Conservation (phyloP, 2,797 vertebrate genomes). For the Lagocephalus sceleratus region DNA sequence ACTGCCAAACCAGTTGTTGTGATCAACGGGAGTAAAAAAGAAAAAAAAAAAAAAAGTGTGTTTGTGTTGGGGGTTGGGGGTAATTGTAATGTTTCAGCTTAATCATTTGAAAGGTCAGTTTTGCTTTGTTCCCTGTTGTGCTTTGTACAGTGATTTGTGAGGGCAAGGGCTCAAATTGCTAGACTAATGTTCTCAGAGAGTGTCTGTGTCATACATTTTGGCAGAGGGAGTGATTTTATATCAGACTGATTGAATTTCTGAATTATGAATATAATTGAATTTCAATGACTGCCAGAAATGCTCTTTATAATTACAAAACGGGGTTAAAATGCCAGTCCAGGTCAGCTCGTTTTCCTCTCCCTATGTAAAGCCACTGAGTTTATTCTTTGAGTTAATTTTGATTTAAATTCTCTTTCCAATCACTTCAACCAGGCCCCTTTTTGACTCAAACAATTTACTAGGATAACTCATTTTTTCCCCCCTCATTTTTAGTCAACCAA, state of each 20-base stretch:
- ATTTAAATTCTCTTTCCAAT: constrained; percentile 34
- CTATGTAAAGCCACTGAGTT: constrained; percentile 34
- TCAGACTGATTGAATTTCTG: constrained; percentile 27
- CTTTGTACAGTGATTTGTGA: constrained; percentile 67
- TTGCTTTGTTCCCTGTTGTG: constrained; percentile 64
- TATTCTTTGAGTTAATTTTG: constrained; percentile 44
- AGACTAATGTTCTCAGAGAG: constrained; percentile 57
- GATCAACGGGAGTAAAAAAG: constrained; percentile 70
- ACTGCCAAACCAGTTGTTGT: constrained; percentile 79
- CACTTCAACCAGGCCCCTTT: constrained; percentile 25
- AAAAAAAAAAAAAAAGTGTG: constrained; percentile 11
- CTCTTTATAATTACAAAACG: constrained; percentile 51
- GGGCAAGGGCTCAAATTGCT: constrained; percentile 61
- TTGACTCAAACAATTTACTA: constrained; percentile 40
- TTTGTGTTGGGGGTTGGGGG: constrained; percentile 39
- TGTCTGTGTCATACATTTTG: constrained; percentile 57
- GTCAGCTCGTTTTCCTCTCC: constrained; percentile 56
- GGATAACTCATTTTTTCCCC: constrained; percentile 6
- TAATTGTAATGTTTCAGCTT: constrained; percentile 73
- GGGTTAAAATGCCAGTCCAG: constrained; percentile 43
- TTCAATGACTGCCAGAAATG: constrained; percentile 47
- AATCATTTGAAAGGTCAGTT: constrained; percentile 73
- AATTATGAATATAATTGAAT: constrained; percentile 21
- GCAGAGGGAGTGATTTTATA: constrained; percentile 52
- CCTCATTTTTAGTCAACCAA: constrained; percentile 7